Base-by-base conservation (phyloP, 92 coral and sea anemone genomes). In the Siderastrea siderea region DNA sequence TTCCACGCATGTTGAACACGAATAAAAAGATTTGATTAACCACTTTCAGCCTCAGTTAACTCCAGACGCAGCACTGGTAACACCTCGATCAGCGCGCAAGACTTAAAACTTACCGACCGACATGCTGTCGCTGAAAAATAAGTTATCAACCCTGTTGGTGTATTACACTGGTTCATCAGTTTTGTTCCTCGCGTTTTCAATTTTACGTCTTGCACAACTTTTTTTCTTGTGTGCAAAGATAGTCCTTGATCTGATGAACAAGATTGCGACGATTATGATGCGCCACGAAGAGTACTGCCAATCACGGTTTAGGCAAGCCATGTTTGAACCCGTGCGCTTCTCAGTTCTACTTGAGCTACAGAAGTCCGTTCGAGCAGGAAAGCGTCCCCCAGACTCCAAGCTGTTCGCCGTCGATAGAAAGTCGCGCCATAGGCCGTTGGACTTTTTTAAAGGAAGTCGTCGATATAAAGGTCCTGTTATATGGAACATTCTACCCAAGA, bases 251-350 rank as follows among this genome's bases (percentile, higher is more conserved):
- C 44, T 91, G 68, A 77, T 91, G 84, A 87, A 88, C 67, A 77
- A 69, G 67, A 57, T 78, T 19, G 86, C 92, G 75, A 81, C 94
- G n/a, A 71, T 91, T 26, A 83, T 69, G 51, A 53, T 91, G 67
- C 81, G 54, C 15, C 62, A 11, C 43, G 94, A 91, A n/a, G 75
- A 81, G 38, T 94, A 92, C 83, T 78, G 91, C 92, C 85, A 92
- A 19, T 81, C 95, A 13, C 78, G 92, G 57, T 92, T 94, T 69
- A 90, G 90, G 12, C 93, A 93, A 89, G 68, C 90, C 59, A 94
- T 94, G 96, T 94, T 84, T 76, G 87, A 69, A 8, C 81, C 95
- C 65, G 84, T 88, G 78, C 87, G 91, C 16, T 83, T 88, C 3
- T 76, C 87, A 6, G 89, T 93, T 48, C 54, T 88, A 19, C 86